These are phyloP conservation scores for Neopipo cinnamomea DNA, from an alignment of 2,113 vertebrate species.

Conservation along the genomic window DNA sequence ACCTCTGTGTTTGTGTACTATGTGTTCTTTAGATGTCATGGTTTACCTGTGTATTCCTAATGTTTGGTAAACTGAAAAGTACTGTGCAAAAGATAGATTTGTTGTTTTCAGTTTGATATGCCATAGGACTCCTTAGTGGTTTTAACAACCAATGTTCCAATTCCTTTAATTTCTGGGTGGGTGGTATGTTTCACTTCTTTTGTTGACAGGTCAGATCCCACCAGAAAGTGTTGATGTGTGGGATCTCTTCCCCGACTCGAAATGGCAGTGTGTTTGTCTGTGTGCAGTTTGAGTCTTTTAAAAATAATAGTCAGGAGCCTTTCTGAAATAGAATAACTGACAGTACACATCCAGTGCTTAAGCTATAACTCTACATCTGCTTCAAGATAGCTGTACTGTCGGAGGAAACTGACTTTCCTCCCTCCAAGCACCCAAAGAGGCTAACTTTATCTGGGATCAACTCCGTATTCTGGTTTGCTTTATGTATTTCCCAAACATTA, in stretches of 20 bases:
- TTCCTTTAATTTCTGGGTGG: not conserved
- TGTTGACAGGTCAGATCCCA: not conserved
- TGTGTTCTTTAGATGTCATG: not conserved
- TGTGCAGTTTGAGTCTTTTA: not conserved
- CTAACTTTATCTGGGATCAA: not conserved
- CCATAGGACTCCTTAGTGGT: not conserved
- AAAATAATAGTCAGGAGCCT: not conserved
- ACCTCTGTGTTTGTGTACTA: rapidly evolving
- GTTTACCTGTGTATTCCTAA: not conserved
- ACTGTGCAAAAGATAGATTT: not conserved
- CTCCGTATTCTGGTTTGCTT: not conserved
- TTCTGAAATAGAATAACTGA: not conserved
- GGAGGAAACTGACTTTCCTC: not conserved
- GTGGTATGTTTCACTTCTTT: not conserved
- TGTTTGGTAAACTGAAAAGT: not conserved
- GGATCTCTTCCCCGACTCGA: not conserved
- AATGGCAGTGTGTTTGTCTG: not conserved
- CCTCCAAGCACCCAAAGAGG: not conserved
- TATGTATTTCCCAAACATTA: not conserved
- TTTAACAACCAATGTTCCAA: not conserved
- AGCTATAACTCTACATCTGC: not conserved
- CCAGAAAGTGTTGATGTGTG: not conserved
- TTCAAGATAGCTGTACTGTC: not conserved
- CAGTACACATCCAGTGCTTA: not conserved
- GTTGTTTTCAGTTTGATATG: not conserved